These are phyloP conservation scores for Rhabdornis inornatus DNA, from an alignment of 2,113 vertebrate species.

Conservation along the genomic window DNA sequence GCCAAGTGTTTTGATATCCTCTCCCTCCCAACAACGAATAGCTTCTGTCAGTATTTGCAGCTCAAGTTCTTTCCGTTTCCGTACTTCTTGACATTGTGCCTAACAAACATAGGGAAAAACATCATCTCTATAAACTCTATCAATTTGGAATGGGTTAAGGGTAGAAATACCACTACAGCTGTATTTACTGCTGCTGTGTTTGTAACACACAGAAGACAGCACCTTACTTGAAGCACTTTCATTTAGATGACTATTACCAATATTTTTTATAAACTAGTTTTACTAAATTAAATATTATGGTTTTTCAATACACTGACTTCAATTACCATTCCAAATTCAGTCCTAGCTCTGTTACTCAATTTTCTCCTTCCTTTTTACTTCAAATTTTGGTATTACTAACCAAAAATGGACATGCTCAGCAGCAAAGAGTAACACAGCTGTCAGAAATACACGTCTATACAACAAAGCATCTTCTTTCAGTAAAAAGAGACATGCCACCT, in stretches of 20 bases:
- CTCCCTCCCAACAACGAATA: constrained; percentile 95
- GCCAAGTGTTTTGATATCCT: constrained; percentile 92
- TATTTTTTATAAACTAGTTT: not conserved
- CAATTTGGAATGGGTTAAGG: not conserved
- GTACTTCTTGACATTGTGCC: constrained; percentile 95
- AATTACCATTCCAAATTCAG: not conserved
- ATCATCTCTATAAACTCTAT: not conserved
- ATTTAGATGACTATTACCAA: not conserved
- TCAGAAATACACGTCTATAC: not conserved
- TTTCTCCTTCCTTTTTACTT: not conserved
- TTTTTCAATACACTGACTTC: not conserved
- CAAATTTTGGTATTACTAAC: not conserved
- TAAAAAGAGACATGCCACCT: not conserved
- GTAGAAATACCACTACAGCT: not conserved
- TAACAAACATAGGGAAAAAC: constrained; percentile 27
- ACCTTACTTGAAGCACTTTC: not conserved
- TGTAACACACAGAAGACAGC: not conserved
- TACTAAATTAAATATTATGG: not conserved
- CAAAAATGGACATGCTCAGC: not conserved
- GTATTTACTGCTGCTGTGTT: not conserved
- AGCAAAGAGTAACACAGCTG: not conserved
- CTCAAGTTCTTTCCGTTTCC: constrained; percentile 95
- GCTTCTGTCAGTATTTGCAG: constrained; percentile 92
- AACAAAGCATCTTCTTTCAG: not conserved
- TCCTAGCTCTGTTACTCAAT: not conserved